These are phyloP conservation scores for Amiota communis DNA, from an alignment of 2,888 invertebrate genomes.

Conservation along the genomic window DNA sequence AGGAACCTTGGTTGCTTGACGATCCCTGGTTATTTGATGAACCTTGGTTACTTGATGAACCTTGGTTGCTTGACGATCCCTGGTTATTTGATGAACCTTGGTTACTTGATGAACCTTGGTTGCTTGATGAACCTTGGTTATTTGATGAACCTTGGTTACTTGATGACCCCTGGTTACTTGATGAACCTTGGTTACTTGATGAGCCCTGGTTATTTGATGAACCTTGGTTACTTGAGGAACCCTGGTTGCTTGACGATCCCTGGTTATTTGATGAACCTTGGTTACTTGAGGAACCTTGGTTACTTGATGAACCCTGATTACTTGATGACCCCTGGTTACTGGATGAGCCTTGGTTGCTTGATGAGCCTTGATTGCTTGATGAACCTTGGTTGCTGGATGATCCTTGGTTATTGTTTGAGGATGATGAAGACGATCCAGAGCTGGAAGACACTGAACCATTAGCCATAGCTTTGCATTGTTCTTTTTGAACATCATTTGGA, in stretches of 20 bases:
- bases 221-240: background rate
- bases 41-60: background rate
- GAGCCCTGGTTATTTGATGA: background rate
- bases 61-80: constrained; percentile 29
- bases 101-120: background rate
- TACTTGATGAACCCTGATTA: background rate
- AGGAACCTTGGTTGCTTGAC: constrained; percentile 35
- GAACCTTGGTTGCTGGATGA: constrained; percentile 18
- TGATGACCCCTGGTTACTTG: constrained; percentile 34
- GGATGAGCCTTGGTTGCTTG: background rate
- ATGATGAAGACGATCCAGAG: constrained; percentile 33
- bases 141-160: constrained; percentile 39
- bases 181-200: background rate
- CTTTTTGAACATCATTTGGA: constrained; percentile 67
- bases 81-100: constrained; percentile 61
- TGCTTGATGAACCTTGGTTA: constrained; percentile 12
- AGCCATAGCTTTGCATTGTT: constrained; percentile 66
- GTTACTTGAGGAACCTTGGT: background rate
- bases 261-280: background rate
- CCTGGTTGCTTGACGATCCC: background rate
- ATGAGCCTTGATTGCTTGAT: background rate
- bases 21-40: constrained; percentile 35
- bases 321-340: background rate
- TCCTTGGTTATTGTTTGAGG: constrained; percentile 17
- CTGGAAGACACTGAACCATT: constrained; percentile 38